Conservation (phyloP, 1,140 invertebrate genomes). For the Pachypsylla venusta region DNA sequence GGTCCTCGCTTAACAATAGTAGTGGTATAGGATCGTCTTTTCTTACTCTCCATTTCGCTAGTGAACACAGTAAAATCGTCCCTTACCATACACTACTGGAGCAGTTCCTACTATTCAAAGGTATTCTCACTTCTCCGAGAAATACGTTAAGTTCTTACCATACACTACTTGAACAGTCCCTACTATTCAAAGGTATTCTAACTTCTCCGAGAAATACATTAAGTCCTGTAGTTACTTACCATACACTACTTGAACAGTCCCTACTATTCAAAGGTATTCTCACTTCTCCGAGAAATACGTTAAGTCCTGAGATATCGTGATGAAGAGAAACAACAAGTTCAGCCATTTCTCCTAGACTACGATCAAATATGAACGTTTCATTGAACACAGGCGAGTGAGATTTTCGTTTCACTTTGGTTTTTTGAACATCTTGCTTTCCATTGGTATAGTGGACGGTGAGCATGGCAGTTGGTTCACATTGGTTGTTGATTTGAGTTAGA, state of each 20-base stretch:
- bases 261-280: conserved; percentile 54
- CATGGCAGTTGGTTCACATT: conserved; percentile 76
- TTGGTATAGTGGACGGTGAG: conserved; percentile 65
- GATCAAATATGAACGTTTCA: conserved; percentile 75
- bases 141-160: background rate
- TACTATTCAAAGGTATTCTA: background rate
- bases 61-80: too few relatives aligned
- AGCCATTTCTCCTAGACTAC: conserved; percentile 43
- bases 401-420: conserved; percentile 76
- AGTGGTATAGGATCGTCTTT: too few relatives aligned
- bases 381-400: conserved; percentile 76
- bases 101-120: background rate
- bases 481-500: conserved; percentile 72
- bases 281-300: conserved; percentile 75
- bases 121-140: background rate
- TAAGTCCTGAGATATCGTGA: conserved; percentile 65
- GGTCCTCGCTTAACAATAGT: too few relatives aligned
- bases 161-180: background rate
- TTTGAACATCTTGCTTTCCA: conserved; percentile 60
- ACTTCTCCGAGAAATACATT: background rate
- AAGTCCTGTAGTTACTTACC: conserved; percentile 30
- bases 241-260: conserved; percentile 40
- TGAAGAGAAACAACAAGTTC: conserved; percentile 65
- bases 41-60: too few relatives aligned
- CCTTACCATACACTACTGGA: conserved; percentile 1